Percentiles rank a stretch among this genome's conserved stretches.
phyloP scores from a whole-genome alignment of 2,113 vertebrate species.

The Rhadina sibilatrix region DNA sequence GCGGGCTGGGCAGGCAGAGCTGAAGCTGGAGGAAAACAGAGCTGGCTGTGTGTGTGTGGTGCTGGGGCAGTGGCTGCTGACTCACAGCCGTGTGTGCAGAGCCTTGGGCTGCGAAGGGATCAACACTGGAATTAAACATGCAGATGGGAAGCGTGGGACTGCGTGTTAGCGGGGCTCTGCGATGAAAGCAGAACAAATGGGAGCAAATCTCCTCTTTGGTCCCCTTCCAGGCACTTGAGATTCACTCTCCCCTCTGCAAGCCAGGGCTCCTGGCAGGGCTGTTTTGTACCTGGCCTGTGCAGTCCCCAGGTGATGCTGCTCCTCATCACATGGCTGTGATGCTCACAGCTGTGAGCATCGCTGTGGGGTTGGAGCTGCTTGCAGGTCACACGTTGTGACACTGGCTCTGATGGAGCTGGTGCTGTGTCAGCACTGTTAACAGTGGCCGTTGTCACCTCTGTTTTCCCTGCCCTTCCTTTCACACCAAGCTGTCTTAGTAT shows the following conservation, averaged over 20 bases:
- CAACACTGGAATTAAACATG: not conserved
- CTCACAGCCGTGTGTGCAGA: not conserved
- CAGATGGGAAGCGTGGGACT: not conserved
- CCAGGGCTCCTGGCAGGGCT: not conserved
- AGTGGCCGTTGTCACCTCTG: fast-evolving
- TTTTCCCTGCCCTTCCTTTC: not conserved
- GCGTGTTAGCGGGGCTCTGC: not conserved
- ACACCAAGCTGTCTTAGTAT: not conserved
- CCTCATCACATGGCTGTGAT: too few relatives aligned
- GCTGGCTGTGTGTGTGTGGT: not conserved
- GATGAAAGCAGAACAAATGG: not conserved
- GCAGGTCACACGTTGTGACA: fast-evolving
- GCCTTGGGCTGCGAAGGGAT: not conserved
- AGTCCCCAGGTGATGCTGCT: not conserved
- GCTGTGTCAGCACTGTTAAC: not conserved
- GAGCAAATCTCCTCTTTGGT: not conserved
- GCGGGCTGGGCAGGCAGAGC: not conserved
- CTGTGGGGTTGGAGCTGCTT: not conserved
- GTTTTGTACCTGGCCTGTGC: not conserved
- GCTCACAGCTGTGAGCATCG: fast-evolving
- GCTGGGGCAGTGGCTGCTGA: not conserved
- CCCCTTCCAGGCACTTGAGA: not conserved
- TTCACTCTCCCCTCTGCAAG: not conserved
- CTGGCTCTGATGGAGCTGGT: not conserved
- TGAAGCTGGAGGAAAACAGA: not conserved